Evolutionary conservation across 2,113 vertebrate genomes (phyloP).

Genomic region (Baryphthengus martii): DNA sequence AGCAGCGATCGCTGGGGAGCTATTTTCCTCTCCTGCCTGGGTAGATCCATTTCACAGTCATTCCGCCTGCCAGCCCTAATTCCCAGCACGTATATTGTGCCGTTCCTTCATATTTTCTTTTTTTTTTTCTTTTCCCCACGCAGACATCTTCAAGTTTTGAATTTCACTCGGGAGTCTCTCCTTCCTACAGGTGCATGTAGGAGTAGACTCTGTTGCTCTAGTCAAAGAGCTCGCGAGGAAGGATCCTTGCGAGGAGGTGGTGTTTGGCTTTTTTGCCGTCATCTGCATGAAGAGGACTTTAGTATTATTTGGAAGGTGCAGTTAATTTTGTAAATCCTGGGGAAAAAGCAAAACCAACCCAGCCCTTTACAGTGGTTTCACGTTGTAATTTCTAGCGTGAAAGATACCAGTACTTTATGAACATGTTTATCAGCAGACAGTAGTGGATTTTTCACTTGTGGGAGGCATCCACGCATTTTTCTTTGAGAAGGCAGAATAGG

Average conservation of each 20-base stretch:
- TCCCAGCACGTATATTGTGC: not conserved
- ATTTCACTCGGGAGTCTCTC: not conserved
- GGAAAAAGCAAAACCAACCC: not conserved
- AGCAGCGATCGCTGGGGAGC: not conserved
- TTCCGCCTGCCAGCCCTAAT: not conserved
- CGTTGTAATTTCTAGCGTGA: slow-evolving; percentile 6
- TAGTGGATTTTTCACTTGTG: slow-evolving; percentile 47
- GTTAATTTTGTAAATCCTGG: not conserved
- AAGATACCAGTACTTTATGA: slow-evolving; percentile 32
- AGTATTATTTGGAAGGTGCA: not conserved
- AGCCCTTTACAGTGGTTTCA: not conserved
- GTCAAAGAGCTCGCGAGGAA: not conserved
- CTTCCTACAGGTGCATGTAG: slow-evolving; percentile 46
- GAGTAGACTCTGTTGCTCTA: slow-evolving; percentile 38
- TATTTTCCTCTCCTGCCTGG: not conserved
- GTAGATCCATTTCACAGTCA: not conserved
- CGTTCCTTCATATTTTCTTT: not conserved
- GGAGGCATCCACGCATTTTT: slow-evolving; percentile 59
- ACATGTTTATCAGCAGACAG: not conserved
- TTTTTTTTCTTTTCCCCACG: not conserved
- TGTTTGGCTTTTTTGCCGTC: not conserved
- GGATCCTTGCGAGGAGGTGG: not conserved
- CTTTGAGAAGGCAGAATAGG: not conserved
- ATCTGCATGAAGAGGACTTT: not conserved
- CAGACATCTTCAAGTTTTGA: slow-evolving; percentile 45